A percentile compares a stretch with the other conserved stretches of the same genome.
Evolutionary conservation across 2,888 invertebrate genomes (phyloP).

Genomic region (Andrena chrysosceles): DNA sequence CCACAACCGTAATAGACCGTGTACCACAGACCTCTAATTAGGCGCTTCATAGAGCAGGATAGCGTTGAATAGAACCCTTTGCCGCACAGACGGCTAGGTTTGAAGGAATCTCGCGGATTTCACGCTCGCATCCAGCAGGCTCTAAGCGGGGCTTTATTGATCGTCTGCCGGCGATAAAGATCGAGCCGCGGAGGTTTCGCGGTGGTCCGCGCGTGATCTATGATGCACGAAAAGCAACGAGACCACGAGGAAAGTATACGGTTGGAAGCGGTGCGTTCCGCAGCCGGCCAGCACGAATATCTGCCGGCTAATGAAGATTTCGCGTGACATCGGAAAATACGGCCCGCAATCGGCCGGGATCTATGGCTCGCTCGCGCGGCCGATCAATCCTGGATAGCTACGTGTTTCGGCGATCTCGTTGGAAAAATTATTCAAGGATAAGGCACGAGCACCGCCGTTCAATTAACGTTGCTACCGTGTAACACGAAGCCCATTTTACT

Average conservation of each 20-base stretch:
- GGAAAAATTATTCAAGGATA: constrained; percentile 33
- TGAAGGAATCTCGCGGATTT: constrained; percentile 11
- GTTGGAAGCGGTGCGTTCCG: constrained; percentile 8
- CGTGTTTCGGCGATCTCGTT: constrained; percentile 32
- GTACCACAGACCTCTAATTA: constrained; percentile 7
- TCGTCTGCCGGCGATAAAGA: constrained; percentile 21
- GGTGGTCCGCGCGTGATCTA: constrained; percentile 8
- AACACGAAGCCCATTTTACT: not conserved
- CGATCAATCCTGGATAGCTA: constrained; percentile 35
- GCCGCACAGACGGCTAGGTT: not conserved
- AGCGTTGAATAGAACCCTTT: constrained; percentile 7
- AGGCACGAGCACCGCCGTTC: not conserved
- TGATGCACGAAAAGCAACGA: constrained; percentile 39
- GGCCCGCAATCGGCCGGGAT: constrained; percentile 20
- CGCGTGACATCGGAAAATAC: constrained; percentile 63
- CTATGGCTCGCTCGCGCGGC: constrained; percentile 38
- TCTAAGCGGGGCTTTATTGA: constrained; percentile 16
- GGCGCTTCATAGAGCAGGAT: constrained; percentile 6
- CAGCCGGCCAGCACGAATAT: constrained; percentile 34
- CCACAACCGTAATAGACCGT: not conserved
- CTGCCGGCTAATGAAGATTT: constrained; percentile 56
- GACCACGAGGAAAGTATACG: constrained; percentile 4
- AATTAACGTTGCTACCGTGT: constrained; percentile 9
- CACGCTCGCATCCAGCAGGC: constrained; percentile 2
- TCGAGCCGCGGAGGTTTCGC: not conserved